Base-by-base conservation (phyloP, 2,797 vertebrate genomes). In the Champsocephalus esox region DNA sequence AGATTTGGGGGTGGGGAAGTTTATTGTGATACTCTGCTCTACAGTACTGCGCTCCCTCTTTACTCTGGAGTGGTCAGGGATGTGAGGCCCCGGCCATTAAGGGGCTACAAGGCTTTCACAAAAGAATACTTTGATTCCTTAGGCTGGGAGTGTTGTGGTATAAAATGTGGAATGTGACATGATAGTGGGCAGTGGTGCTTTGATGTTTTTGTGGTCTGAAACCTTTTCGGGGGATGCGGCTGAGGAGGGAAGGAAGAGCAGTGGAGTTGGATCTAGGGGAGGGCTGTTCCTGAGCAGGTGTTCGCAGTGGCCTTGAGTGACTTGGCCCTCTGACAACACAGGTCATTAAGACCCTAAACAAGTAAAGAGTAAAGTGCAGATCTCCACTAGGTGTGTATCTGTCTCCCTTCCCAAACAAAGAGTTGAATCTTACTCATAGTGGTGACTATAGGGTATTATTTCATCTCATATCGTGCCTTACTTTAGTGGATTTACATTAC, bases 11-110 rank as follows among this genome's bases (percentile, higher is more conserved):
- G 85, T 73, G 76, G 87, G 71, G 83, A 79, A n/a, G 81, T 84
- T 91, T 89, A 88, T 88, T 90, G 89, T 91, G 89, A 92, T 90
- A 74, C 72, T 89, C 67, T 66, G 55, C 85, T 65, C 80, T 68
- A 5, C 68, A 79, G 50, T 68, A 5, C 68, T 78, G 50, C 34
- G 12, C 61, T 83, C 58, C 21, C 49, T 84, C 83, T 70, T 73
- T 70, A 38, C 72, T 78, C 75, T 44, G 70, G 61, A 81, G 73
- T 7, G 75, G 82, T 77, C 63, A 41, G 72, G 68, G 78, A 75
- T 70, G 70, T 70, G 82, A 82, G 67, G 73, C 71, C 81, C 79
- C 11, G 69, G 61, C 41, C 38, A 79, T 78, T 67, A 46, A 66
- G 68, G 70, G 70, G 41, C 57, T 67, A 34, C 24, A 10, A 67